Base-by-base conservation (phyloP, 1,140 invertebrate genomes). In the Dolichoris vasculosae region DNA sequence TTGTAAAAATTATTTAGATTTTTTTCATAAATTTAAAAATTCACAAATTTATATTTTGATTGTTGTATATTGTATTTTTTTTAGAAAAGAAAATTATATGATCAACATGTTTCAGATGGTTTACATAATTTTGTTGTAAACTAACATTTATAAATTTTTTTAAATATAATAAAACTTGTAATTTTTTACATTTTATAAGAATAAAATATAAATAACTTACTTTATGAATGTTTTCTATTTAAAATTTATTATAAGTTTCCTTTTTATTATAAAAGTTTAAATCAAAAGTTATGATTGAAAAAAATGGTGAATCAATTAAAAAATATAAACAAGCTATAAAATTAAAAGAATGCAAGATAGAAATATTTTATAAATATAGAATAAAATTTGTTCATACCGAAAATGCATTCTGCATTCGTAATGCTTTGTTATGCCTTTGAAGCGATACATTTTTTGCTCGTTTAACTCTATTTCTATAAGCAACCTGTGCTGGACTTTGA, bases 391-490 rank as follows among this genome's bases (percentile, higher is more conserved):
- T 75, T 84, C 76, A 90, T 88, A 91, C 91, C 90, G 88, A 87
- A 32, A 91, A 88, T 64, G 91, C 91, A 86, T 89, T 92, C 40
- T 91, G 90, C n/a, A 89, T 43, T 30, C 85, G 88, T 40, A 91
- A 67, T 82, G 89, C 90, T 59, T 93, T 92, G 87, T 88, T 92
- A 32, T 93, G 91, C 46, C 90, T 84, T 83, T 92, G 92, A 17
- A 92, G 73, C 11, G 93, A 83, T 13, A 93, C 71, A 86, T 92
- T 92, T 51, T 93, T 93, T 7, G 91, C 91, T 43, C 92, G 87
- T 83, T 93, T 93, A 48, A 93, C 90, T 73, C 91, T 90, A 87
- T 92, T 93, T 83, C 92, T 87, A 63, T 93, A 93, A 78, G 93
- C 93, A 51, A 92, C 89, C 82, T 93, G 93, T 35, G 90, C 91